These are phyloP conservation scores for Motacilla tschutschensis DNA, from an alignment of 2,113 vertebrate species.

Conservation along the genomic window DNA sequence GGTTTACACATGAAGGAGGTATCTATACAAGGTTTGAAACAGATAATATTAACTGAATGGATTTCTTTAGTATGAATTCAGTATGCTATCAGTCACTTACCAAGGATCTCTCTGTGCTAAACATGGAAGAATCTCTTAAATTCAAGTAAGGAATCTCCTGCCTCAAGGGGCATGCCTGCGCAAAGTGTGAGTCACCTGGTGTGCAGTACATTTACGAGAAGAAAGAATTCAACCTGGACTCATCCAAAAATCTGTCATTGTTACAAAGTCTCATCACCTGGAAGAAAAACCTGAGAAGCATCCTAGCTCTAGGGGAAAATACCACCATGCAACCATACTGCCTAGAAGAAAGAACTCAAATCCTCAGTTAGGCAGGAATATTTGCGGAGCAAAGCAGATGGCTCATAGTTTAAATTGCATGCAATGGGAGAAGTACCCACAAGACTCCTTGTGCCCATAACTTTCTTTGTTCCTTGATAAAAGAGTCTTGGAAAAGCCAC, in stretches of 20 bases:
- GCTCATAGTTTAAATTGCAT: background rate
- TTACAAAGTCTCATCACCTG: background rate
- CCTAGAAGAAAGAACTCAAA: background rate
- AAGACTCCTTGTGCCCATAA: background rate
- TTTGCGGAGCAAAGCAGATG: background rate
- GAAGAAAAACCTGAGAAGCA: background rate
- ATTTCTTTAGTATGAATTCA: background rate
- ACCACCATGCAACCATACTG: too few relatives aligned
- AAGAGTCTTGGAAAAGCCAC: background rate
- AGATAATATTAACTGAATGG: background rate
- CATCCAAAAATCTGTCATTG: background rate
- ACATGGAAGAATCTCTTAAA: background rate
- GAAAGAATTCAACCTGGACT: background rate
- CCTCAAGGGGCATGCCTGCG: background rate
- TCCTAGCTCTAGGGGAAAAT: background rate
- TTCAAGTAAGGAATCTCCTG: background rate
- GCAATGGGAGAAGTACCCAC: background rate
- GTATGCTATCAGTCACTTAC: background rate
- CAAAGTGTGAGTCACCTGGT: too few relatives aligned
- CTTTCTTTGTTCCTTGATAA: background rate
- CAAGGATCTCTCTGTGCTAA: background rate
- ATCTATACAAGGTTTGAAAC: background rate
- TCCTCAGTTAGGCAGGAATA: background rate
- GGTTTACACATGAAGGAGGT: background rate
- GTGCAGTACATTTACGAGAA: background rate